Evolutionary conservation across 2,797 vertebrate genomes (phyloP).

Genomic region (Phataginus tetradactyla): DNA sequence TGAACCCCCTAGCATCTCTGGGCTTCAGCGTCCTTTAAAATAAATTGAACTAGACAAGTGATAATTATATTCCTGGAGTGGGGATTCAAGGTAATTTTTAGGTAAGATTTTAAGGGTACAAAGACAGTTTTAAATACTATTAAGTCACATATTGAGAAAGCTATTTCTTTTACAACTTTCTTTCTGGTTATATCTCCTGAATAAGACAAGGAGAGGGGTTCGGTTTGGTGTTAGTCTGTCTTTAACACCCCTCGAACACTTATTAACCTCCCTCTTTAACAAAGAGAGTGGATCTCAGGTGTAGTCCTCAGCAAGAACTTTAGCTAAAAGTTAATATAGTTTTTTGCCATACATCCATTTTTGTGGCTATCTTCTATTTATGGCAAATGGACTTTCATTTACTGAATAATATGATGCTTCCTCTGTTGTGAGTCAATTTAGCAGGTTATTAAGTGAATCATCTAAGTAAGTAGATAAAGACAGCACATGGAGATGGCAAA

Average conservation of each 20-base stretch:
- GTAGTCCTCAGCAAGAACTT: neutral
- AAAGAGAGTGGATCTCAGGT: neutral
- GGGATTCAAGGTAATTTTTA: neutral
- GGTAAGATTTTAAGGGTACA: neutral
- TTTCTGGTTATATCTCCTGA: neutral
- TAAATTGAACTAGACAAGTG: neutral
- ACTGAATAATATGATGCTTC: neutral
- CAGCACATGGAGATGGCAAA: neutral
- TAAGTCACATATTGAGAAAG: neutral
- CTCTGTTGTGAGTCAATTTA: neutral
- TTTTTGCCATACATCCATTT: neutral
- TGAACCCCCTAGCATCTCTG: neutral
- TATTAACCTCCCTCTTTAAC: neutral
- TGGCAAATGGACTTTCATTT: neutral
- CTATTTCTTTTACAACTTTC: neutral
- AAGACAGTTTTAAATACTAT: constrained; percentile 9
- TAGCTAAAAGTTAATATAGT: neutral
- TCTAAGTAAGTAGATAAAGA: neutral
- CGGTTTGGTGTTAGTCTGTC: neutral
- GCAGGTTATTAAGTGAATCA: neutral
- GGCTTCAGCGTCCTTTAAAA: constrained; percentile 18
- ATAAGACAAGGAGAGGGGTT: neutral
- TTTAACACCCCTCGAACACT: neutral
- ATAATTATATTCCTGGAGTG: neutral
- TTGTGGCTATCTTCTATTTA: neutral